Evolutionary conservation across 1,140 invertebrate species (phyloP), one percentile per base, ranked within the genome.

Genomic region (Stegodyphus mimosarum): DNA sequence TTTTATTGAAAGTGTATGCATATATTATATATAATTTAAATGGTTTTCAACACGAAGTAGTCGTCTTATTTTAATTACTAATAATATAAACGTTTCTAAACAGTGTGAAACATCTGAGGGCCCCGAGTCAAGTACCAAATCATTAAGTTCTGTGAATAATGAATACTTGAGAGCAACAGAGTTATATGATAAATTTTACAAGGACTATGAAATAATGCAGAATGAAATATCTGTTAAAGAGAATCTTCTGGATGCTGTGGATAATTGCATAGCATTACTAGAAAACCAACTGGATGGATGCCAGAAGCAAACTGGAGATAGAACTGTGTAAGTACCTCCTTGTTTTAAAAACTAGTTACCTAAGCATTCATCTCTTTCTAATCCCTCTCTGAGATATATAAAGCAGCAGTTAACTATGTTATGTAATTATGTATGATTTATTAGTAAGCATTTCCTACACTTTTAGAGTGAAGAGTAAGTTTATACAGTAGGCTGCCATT

Each of bases 221-320:
- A 93, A 94, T 88, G 95, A 98, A 89, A 93, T 98, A 4, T 93
- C 94, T 88, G 90, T 94, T 63, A 97, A 96, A 89, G 93, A 94
- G 74, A 94, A 96, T 89, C 95, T 96, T 6, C 90, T 97, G 53
- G 94, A 96, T 89, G 95, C 96, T 18, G 96, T 97, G 88, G 93
- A 92, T 70, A 95, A 97, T 90, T 94, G 95, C 1, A 93, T 97
- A 2, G 93, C 93, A 88, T 94, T 98, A 90, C 96, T 98, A 90
- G 94, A 97, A 89, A 95, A 96, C 86, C 97, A 99, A 10, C 18
- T 75, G 48, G 64, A 71, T n/a, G 63, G n/a, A n/a, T 67, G 55
- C 72, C 81, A 83, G 48, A 81, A 72, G 33, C 52, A 75, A 17
- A 18, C 73, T 60, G 64, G 73, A 53, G 81, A 83, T 55, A 17